Evolutionary conservation across 2,888 invertebrate genomes (phyloP).

Genomic region (Cephus pygmeus): DNA sequence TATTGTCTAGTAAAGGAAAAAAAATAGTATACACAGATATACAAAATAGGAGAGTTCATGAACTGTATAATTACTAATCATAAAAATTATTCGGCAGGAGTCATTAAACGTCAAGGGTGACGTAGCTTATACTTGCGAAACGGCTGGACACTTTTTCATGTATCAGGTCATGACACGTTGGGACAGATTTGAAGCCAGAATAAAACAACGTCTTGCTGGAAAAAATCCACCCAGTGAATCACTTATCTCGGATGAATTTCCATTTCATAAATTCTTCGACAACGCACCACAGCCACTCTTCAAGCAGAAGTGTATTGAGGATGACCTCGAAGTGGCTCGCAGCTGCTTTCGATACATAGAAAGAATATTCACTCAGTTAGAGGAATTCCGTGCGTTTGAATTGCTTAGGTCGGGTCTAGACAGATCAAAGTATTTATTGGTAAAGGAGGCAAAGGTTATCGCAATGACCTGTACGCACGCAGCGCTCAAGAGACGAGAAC

Average conservation of each 20-base stretch:
- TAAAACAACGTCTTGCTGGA: constrained; percentile 68
- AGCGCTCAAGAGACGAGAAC: constrained; percentile 93
- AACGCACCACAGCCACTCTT: constrained; percentile 95
- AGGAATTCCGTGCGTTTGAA: constrained; percentile 99
- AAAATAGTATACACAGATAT: not conserved
- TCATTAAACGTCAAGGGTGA: constrained; percentile 88
- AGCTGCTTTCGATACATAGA: constrained; percentile 95
- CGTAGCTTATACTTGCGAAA: constrained; percentile 97
- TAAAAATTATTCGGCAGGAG: constrained; percentile 58
- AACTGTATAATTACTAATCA: not conserved
- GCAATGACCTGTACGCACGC: constrained; percentile 99
- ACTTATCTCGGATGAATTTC: constrained; percentile 83
- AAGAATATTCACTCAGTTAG: constrained; percentile 95
- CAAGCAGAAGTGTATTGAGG: constrained; percentile 79
- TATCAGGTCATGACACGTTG: constrained; percentile 93
- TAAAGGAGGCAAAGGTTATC: constrained; percentile 99
- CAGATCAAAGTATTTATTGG: constrained; percentile 94
- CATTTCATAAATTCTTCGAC: constrained; percentile 92
- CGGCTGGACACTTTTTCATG: constrained; percentile 97
- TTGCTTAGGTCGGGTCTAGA: constrained; percentile 94
- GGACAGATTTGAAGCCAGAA: constrained; percentile 83
- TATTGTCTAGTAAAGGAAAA: not conserved
- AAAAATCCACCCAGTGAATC: constrained; percentile 62
- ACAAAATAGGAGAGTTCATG: not conserved
- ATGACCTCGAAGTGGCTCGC: constrained; percentile 88